Evolutionary conservation across 2,113 vertebrate species (phyloP).

Genomic region (Ploceus nigricollis): DNA sequence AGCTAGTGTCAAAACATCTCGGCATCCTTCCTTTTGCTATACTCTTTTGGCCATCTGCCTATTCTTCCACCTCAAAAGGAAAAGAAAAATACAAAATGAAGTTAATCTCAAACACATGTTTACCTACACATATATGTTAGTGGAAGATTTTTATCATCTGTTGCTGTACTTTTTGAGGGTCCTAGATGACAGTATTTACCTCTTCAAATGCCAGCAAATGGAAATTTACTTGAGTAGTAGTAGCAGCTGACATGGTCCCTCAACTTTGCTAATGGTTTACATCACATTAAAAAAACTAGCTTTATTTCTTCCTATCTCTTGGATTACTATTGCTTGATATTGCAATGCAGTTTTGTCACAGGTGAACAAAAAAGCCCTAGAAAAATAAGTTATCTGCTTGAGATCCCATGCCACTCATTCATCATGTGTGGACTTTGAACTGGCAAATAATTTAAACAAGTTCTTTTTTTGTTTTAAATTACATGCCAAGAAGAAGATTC

Average conservation of each 20-base stretch:
- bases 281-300: slow-evolving; percentile 34
- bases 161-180: slow-evolving; percentile 57
- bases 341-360: slow-evolving; percentile 22
- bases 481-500: not conserved
- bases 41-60: slow-evolving; percentile 59
- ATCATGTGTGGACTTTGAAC: slow-evolving; percentile 10
- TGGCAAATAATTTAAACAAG: slow-evolving; percentile 32
- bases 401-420: slow-evolving; percentile 28
- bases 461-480: not conserved
- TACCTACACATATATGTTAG: slow-evolving; percentile 23
- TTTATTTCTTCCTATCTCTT: slow-evolving; percentile 47
- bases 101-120: slow-evolving; percentile 17
- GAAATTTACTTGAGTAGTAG: slow-evolving; percentile 32
- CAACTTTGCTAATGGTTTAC: slow-evolving; percentile 32
- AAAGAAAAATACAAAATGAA: slow-evolving; percentile 46
- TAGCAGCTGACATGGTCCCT: slow-evolving; percentile 73
- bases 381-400: slow-evolving; percentile 27
- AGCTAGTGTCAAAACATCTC: slow-evolving; percentile 38
- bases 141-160: slow-evolving; percentile 26
- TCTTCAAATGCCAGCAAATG: slow-evolving; percentile 67
- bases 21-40: not conserved
- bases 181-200: slow-evolving; percentile 9
- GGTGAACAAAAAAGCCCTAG: slow-evolving; percentile 26
- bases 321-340: slow-evolving; percentile 25
- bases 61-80: slow-evolving; percentile 50